Evolutionary conservation across 2,113 vertebrate genomes (phyloP).

Genomic region (Azemiops feae): DNA sequence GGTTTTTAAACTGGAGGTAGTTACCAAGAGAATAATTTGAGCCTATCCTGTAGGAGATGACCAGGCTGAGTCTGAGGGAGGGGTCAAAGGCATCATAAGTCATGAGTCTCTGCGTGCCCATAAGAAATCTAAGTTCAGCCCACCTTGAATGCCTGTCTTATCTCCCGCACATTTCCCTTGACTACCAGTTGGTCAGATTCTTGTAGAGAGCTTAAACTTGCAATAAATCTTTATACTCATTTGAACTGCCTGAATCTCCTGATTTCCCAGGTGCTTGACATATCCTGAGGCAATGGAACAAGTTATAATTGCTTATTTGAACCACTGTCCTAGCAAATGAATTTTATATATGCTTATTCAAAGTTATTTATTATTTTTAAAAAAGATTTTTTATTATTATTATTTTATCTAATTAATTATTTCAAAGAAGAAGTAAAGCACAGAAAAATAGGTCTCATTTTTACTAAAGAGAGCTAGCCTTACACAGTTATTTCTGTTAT

Average conservation of each 20-base stretch:
- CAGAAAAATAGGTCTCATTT: not conserved
- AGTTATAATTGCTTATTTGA: not conserved
- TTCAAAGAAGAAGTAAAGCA: not conserved
- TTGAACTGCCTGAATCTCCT: too few relatives aligned
- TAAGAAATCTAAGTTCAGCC: not conserved
- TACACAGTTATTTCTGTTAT: not conserved
- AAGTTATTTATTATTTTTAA: not conserved
- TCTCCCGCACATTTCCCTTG: too few relatives aligned
- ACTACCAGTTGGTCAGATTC: too few relatives aligned
- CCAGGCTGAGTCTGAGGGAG: not conserved
- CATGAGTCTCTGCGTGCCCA: not conserved
- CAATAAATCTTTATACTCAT: too few relatives aligned
- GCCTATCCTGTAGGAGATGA: not conserved
- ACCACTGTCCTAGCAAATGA: not conserved
- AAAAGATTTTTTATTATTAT: too few relatives aligned
- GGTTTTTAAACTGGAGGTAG: not conserved
- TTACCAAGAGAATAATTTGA: not conserved
- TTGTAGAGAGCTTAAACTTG: too few relatives aligned
- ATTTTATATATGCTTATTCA: not conserved
- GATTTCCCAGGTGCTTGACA: not conserved
- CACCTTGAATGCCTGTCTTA: too few relatives aligned
- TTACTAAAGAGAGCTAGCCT: not conserved
- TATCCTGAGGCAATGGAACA: not conserved
- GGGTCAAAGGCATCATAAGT: not conserved
- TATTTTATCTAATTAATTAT: not conserved